phyloP scores from a whole-genome alignment of 2,113 vertebrate species.

The Aegithalos caudatus region DNA sequence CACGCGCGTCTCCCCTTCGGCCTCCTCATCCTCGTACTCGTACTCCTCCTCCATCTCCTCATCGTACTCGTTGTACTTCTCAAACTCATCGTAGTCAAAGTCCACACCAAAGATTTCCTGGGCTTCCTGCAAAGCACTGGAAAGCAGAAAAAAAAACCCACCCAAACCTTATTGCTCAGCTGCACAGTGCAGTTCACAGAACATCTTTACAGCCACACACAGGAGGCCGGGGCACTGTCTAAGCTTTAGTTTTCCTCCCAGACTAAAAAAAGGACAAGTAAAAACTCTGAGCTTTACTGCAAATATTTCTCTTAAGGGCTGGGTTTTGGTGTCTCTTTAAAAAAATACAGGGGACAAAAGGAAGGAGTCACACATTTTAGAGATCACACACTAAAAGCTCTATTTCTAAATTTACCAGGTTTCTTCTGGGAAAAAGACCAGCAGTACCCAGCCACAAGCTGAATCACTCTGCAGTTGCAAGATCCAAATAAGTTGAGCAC shows the following conservation, averaged over 20 bases:
- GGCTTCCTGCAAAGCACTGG: constrained; percentile 95
- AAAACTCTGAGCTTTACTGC: not conserved
- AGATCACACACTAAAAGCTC: not conserved
- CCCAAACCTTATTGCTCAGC: not conserved
- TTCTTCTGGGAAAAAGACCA: not conserved
- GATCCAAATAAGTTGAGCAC: not conserved
- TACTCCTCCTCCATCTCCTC: constrained; percentile 91
- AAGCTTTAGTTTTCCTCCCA: not conserved
- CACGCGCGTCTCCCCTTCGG: constrained; percentile 89
- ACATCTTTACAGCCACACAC: not conserved
- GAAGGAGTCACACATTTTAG: not conserved
- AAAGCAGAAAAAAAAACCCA: not conserved
- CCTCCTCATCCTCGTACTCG: constrained; percentile 94
- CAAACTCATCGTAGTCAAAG: constrained; percentile 97
- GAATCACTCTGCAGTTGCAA: not conserved
- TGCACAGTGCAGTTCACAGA: not conserved
- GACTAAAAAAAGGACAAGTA: not conserved
- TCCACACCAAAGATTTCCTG: constrained; percentile 98
- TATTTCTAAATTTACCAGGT: not conserved
- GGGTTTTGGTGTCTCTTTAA: not conserved
- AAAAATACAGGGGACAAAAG: not conserved
- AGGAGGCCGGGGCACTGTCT: not conserved
- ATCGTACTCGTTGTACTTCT: constrained; percentile 83
- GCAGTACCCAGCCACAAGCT: not conserved
- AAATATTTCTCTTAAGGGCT: not conserved